phyloP scores from a whole-genome alignment of 2,797 vertebrate genomes.

The Sarcophilus harrisii region DNA sequence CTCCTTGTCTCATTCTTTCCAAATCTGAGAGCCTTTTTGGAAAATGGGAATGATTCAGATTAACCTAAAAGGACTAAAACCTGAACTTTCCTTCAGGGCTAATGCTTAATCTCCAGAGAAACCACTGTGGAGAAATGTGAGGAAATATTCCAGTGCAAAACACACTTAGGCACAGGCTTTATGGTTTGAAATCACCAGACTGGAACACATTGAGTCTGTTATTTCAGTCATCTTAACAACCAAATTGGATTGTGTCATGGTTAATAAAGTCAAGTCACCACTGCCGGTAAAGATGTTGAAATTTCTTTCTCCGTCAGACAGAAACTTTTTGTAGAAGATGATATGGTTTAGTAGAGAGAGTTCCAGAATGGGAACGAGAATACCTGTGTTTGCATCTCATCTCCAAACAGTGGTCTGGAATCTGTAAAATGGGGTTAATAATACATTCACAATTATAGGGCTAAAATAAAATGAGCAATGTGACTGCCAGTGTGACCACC shows the following conservation, averaged over 20 bases:
- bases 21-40: slow-evolving; percentile 42
- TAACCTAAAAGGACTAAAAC: slow-evolving; percentile 28
- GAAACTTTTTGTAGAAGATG: neutral
- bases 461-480: neutral
- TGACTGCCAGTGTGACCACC: neutral
- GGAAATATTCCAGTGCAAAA: slow-evolving; percentile 18
- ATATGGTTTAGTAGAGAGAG: neutral
- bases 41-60: slow-evolving; percentile 25
- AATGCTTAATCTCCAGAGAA: slow-evolving; percentile 16
- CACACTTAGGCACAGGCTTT: slow-evolving; percentile 40
- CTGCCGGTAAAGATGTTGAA: neutral
- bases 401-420: neutral
- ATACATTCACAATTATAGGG: neutral
- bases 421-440: neutral
- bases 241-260: neutral
- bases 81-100: neutral
- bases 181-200: slow-evolving; percentile 8
- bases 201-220: slow-evolving; percentile 4
- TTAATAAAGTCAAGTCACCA: neutral
- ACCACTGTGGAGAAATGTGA: slow-evolving; percentile 18
- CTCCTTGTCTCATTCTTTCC: slow-evolving; percentile 11
- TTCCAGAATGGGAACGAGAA: neutral
- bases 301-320: neutral
- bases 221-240: neutral
- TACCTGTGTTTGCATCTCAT: neutral